Conservation (phyloP, 1,140 invertebrate species). For the Drosophila pruinosa region DNA sequence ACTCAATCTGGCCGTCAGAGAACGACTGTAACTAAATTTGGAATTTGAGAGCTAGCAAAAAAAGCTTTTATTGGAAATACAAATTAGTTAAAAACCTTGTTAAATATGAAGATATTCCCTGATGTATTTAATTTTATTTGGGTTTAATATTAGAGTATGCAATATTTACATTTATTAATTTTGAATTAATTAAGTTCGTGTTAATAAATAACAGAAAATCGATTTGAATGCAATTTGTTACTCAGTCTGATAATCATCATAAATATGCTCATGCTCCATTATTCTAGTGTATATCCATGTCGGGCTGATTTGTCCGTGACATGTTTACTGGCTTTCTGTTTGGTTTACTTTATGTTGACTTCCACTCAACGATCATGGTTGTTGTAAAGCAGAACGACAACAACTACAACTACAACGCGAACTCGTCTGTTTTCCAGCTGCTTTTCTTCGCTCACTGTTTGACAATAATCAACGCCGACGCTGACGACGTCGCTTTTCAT, state of each 20-base stretch:
- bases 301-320: background rate
- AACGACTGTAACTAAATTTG: background rate
- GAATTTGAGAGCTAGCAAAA: too few species aligned
- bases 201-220: too few species aligned
- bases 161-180: too few species aligned
- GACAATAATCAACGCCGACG: conserved; percentile 64
- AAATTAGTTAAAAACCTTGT: too few species aligned
- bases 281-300: background rate
- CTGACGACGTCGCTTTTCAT: conserved; percentile 49
- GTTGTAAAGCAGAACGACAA: conserved; percentile 15
- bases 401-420: conserved; percentile 10
- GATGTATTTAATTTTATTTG: too few species aligned
- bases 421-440: conserved; percentile 29
- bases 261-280: background rate
- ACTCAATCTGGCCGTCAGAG: background rate
- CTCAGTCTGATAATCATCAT: background rate
- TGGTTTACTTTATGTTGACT: conserved; percentile 41
- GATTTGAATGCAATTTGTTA: too few species aligned
- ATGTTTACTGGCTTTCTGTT: conserved; percentile 10
- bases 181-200: too few species aligned
- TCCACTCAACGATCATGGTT: conserved; percentile 37
- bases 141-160: background rate
- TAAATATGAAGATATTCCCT: too few species aligned
- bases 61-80: too few species aligned
- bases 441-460: conserved; percentile 56